phyloP scores from a whole-genome alignment of 2,888 invertebrate genomes.

The Caenorhabditis sp. region DNA sequence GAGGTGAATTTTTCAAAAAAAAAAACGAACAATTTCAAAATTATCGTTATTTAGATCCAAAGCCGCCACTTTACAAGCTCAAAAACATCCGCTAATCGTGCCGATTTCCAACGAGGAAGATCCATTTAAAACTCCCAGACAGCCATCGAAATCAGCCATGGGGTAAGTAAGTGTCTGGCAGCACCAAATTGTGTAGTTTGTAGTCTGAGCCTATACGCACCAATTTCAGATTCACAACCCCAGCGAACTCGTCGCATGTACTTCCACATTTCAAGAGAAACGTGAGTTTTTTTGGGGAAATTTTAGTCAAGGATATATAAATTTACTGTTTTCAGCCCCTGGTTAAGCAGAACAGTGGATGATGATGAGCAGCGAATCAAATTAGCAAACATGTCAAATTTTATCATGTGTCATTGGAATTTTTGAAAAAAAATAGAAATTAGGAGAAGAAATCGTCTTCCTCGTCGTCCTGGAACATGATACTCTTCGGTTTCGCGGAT shows the following conservation, averaged over 20 bases:
- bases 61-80: conserved; percentile 1
- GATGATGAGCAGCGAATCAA: no score
- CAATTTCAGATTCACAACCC: conserved; percentile 37
- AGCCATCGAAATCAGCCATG: conserved; percentile 23
- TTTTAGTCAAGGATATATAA: neutral
- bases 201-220: no score
- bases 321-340: neutral
- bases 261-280: conserved; percentile 28
- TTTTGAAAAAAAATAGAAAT: neutral
- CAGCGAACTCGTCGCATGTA: conserved; percentile 43
- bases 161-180: conserved; percentile 16
- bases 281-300: no score
- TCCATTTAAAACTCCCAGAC: conserved; percentile 15
- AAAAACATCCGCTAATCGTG: neutral
- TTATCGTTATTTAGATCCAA: conserved; percentile 34
- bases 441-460: conserved; percentile 3
- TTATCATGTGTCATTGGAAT: conserved; percentile 2
- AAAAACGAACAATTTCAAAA: neutral
- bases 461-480: conserved; percentile 8
- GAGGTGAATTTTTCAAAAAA: neutral
- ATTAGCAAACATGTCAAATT: neutral
- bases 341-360: neutral
- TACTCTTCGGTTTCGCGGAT: neutral
- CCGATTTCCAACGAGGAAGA: neutral
- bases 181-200: neutral